A percentile compares a stretch with the other conserved stretches of the same genome.
These are phyloP conservation scores for Lottia gigantea DNA, from an alignment of 2,888 invertebrate genomes.

Conservation along the genomic window DNA sequence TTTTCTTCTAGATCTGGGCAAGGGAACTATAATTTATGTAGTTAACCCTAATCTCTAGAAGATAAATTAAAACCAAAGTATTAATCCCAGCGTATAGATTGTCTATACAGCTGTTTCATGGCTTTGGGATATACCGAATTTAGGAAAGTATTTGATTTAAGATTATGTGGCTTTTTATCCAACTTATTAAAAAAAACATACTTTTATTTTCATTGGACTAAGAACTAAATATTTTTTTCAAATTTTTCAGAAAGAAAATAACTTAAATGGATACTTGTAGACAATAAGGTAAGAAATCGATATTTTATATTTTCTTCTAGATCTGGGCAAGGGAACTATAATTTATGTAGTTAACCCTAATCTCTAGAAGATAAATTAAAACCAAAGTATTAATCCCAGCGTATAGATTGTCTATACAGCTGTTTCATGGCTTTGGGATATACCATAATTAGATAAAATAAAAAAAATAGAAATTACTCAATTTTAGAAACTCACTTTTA, in stretches of 20 bases:
- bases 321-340: conserved; percentile 8
- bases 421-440: conserved; percentile 6
- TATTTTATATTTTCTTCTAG: neutral
- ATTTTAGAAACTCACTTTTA: too few species aligned
- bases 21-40: neutral
- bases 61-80: neutral
- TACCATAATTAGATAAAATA: too few species aligned
- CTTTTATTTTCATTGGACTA: too few species aligned
- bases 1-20: conserved; percentile 4
- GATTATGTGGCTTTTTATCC: too few species aligned
- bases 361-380: conserved; percentile 3
- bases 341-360: neutral
- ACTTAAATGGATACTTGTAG: too few species aligned
- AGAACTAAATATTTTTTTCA: too few species aligned
- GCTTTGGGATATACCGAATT: neutral
- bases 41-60: conserved; percentile 7
- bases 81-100: conserved; percentile 4
- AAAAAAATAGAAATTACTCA: too few species aligned
- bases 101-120: conserved; percentile 2
- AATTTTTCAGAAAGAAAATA: too few species aligned
- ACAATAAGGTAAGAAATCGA: neutral
- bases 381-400: conserved; percentile 6
- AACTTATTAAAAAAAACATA: too few species aligned
- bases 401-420: neutral
- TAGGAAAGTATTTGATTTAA: too few species aligned